Evolutionary conservation across 2,797 vertebrate genomes (phyloP).

Genomic region (Typhlichthys eigenmanni): DNA sequence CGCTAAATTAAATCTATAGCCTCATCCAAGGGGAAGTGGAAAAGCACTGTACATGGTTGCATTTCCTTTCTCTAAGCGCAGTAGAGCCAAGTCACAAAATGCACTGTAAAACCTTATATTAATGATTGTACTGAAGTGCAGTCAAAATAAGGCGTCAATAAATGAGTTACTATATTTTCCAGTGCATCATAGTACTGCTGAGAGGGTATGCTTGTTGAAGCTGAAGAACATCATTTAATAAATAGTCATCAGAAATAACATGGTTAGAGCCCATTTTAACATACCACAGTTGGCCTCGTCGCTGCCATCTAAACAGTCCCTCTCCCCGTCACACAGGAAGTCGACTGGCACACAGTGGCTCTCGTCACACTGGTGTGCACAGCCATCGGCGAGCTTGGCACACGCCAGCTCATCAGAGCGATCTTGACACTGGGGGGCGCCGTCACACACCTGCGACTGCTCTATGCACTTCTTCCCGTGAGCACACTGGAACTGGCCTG

Average conservation of each 20-base stretch:
- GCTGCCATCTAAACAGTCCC: slow-evolving; percentile 80
- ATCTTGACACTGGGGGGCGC: slow-evolving; percentile 83
- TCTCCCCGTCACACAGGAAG: slow-evolving; percentile 85
- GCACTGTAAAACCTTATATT: too few species aligned
- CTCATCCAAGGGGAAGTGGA: too few species aligned
- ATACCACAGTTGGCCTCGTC: slow-evolving; percentile 87
- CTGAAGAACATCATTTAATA: too few species aligned
- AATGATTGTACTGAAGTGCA: neutral
- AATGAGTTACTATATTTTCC: too few species aligned
- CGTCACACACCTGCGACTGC: slow-evolving; percentile 79
- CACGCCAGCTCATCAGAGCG: slow-evolving; percentile 85
- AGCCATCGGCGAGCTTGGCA: slow-evolving; percentile 67
- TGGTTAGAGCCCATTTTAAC: slow-evolving; percentile 6
- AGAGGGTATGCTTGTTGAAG: too few species aligned
- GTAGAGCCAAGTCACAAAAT: too few species aligned
- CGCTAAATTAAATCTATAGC: too few species aligned
- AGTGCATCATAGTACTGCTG: too few species aligned
- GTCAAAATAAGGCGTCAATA: neutral
- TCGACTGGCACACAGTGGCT: slow-evolving; percentile 79
- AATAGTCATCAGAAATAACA: neutral
- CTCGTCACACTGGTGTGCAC: slow-evolving; percentile 78
- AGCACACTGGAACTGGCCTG: slow-evolving; percentile 84
- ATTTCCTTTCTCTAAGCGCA: too few species aligned
- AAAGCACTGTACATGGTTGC: too few species aligned
- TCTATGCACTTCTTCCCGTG: slow-evolving; percentile 76